These are phyloP conservation scores for Siniperca obscura DNA, from an alignment of 2,797 vertebrate species.

Conservation along the genomic window DNA sequence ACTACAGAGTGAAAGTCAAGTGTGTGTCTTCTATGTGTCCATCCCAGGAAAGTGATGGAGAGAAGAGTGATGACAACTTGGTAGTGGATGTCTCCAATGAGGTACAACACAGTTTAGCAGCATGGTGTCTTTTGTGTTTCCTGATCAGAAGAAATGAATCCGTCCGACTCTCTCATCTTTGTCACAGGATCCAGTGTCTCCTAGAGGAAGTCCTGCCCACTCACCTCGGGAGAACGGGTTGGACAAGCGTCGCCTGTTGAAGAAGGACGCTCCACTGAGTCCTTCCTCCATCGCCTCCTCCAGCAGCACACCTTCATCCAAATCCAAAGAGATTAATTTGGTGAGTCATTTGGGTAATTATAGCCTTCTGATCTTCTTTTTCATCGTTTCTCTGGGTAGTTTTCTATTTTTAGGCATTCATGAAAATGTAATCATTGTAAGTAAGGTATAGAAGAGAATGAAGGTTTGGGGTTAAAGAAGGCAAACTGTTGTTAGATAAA, in stretches of 20 bases:
- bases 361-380: constrained; percentile 44
- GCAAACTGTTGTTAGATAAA: not conserved
- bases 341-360: constrained; percentile 62
- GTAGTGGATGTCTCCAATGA: constrained; percentile 97
- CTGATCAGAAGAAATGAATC: not conserved
- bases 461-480: not conserved
- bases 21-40: constrained; percentile 8
- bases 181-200: constrained; percentile 90
- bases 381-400: constrained; percentile 31
- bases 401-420: constrained; percentile 48
- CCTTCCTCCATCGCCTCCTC: constrained; percentile 95
- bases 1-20: not conserved
- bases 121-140: not conserved
- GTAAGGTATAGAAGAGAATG: not conserved
- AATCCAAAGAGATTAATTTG: constrained; percentile 94
- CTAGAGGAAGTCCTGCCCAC: constrained; percentile 92
- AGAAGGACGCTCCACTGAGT: constrained; percentile 93
- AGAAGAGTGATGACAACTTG: constrained; percentile 94
- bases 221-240: constrained; percentile 95
- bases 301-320: constrained; percentile 96
- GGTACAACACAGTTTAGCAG: constrained; percentile 74
- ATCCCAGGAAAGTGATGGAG: constrained; percentile 94
- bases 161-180: not conserved
- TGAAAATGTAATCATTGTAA: constrained; percentile 20
- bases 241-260: constrained; percentile 91